These are phyloP conservation scores for Xanthorhoe designata DNA, from an alignment of 2,888 invertebrate species.

Conservation along the genomic window DNA sequence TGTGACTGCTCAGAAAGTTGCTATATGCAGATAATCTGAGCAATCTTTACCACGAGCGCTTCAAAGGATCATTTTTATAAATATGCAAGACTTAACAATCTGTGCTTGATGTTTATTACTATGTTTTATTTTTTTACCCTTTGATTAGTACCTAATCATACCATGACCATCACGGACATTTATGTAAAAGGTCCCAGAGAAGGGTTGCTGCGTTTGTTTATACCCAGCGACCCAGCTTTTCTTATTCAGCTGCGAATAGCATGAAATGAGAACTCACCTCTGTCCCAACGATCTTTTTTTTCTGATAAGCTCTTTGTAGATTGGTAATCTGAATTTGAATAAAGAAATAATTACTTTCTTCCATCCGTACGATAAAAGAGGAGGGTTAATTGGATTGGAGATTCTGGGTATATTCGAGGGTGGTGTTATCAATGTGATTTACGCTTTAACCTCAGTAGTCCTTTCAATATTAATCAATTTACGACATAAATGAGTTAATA, in stretches of 20 bases:
- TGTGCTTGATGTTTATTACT: too few relatives aligned
- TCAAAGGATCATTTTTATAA: too few relatives aligned
- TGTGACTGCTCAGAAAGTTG: too few relatives aligned
- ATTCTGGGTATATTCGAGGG: background rate
- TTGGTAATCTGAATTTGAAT: constrained; percentile 36
- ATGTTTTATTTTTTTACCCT: background rate
- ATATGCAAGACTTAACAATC: too few relatives aligned
- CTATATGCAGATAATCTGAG: too few relatives aligned
- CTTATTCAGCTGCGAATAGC: constrained; percentile 4
- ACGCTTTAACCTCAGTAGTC: background rate
- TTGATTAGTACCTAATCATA: background rate
- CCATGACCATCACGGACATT: background rate
- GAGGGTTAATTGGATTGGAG: constrained; percentile 24
- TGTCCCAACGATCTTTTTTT: constrained; percentile 31
- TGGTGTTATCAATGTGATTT: background rate
- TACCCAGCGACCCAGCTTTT: constrained; percentile 12
- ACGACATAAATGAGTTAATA: background rate
- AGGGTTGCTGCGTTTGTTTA: constrained; percentile 3
- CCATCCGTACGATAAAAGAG: constrained; percentile 16
- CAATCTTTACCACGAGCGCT: too few relatives aligned
- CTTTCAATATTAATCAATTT: background rate
- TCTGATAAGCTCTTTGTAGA: constrained; percentile 38
- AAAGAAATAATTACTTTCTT: constrained; percentile 36
- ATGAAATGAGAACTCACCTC: constrained; percentile 34
- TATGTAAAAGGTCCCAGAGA: background rate